Base-by-base conservation (phyloP, 2,113 vertebrate genomes). In the Brachypodius melanocephalos region DNA sequence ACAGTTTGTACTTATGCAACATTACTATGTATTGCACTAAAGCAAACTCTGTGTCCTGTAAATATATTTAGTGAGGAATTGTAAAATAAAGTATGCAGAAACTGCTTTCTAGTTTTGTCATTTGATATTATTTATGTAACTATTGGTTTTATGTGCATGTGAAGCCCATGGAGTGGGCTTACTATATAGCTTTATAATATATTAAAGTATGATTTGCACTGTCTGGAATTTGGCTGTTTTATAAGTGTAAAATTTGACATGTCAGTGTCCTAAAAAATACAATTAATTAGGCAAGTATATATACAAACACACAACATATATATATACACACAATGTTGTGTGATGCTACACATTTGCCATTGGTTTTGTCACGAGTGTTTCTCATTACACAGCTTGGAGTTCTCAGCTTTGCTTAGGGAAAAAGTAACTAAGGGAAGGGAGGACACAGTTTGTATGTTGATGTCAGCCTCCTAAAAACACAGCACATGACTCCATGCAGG, bases 11-110 rank as follows among this genome's bases (percentile, higher is more conserved):
- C 98, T 99, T 99, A 99, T 98, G 99, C 98, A 99, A 98, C 98
- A 99, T 99, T 98, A 98, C 97, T 98, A 98, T 99, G 98, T 99
- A 99, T 98, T 99, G 98, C 99, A 99, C 98, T 99, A 98, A 98
- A 98, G 98, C 98, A 98, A 99, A 98, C 98, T 98, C 98, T 93
- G 97, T 98, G 98, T 99, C 98, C 98, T 99, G 98, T 99, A 99
- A 98, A 98, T 99, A 98, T 98, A 98, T 98, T 98, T 98, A 99
- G 98, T 99, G 98, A 99, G 96, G 98, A 98, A 98, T 98, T 98
- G 98, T 99, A 99, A 97, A 97, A 98, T 98, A 98, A 98, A 98
- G 88, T 92, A 95, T 87, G 58, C 97, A 97, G 92, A 98, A 98
- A 97, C 89, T 94, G 82, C 92, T 92, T 67, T 94, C 84, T 51